Evolutionary conservation across 2,113 vertebrate genomes (phyloP), one percentile per base, ranked within the genome.

Genomic region (Ictalurus punctatus): DNA sequence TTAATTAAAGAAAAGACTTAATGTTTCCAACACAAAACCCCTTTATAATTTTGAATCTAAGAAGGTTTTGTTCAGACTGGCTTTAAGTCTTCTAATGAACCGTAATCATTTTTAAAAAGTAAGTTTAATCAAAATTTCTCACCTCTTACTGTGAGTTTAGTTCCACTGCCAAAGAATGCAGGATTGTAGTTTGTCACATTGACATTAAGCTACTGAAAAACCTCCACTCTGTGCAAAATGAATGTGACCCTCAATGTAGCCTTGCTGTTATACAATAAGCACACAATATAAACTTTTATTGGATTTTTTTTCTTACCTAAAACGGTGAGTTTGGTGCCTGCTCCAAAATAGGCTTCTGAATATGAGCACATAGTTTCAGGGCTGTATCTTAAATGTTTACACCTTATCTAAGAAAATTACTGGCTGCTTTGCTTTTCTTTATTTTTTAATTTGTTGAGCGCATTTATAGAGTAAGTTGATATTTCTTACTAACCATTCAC

Each of bases 91-190:
- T 54, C 27, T 54, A 54, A 30, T 6, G 30, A 80, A 30, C 14
- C 6, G 1, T 56, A 30, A 56, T 80, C 27, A 80, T 56, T 79
- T 80, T 30, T 7, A 16, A 52, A 16, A 48, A 48, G 44, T 65
- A 86, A 74, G 10, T 61, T 40, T 6, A 40, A 34, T 83, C 9
- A 27, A 88, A 90, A 88, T 89, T 92, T 90, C 93, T 90, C 91
- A 81, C 37, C 97, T 95, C 0, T 94, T 95, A 87, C 91, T 88
- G 87, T 88, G 69, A 98, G 93, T 90, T 94, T 96, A 87, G 96
- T 97, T 48, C 96, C 96, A 9, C 4, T 23, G 30, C 96, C 97
- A 2, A 97, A 98, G 91, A 73, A 83, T 6, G 94, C 91, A 37
- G 61, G 94, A 0, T 94, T 59, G 4, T 91, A 93, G 89, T 92